These are phyloP conservation scores for Rhynchomys soricoides DNA, from an alignment of 2,113 vertebrate genomes.

Conservation along the genomic window DNA sequence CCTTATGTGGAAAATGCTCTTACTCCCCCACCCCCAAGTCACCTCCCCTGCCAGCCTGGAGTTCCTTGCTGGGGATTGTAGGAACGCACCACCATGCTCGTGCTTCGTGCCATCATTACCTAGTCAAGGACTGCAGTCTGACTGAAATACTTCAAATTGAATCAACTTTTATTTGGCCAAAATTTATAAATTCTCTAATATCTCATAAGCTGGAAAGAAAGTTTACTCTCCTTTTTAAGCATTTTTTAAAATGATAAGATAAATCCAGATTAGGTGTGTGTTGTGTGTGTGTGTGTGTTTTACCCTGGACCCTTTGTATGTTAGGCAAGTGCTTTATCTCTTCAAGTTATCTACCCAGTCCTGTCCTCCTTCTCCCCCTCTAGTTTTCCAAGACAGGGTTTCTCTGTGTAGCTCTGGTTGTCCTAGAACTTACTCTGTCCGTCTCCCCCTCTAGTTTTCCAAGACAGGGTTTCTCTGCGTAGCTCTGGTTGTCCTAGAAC, in stretches of 20 bases:
- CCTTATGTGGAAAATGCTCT: neutral
- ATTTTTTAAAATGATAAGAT: conserved; percentile 2
- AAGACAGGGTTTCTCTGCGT: neutral
- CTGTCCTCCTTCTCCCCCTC: neutral
- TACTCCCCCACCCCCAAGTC: no score
- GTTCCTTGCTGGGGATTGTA: neutral
- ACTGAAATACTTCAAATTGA: neutral
- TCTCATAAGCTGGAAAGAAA: neutral
- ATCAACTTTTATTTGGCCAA: neutral
- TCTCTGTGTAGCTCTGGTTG: neutral
- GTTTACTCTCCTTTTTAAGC: neutral
- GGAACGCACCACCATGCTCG: neutral
- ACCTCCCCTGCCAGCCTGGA: neutral
- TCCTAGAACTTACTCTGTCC: neutral
- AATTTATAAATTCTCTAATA: conserved; percentile 17
- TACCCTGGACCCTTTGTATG: neutral
- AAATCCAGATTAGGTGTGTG: neutral
- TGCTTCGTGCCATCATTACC: neutral
- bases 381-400: neutral
- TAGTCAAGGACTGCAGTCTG: neutral
- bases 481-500: neutral
- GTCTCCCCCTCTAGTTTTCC: no score
- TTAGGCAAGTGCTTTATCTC: neutral
- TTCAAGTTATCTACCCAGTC: neutral
- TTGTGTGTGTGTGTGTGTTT: neutral